Evolutionary conservation across 2,113 vertebrate genomes (phyloP).

Genomic region (Boleophthalmus pectinirostris): DNA sequence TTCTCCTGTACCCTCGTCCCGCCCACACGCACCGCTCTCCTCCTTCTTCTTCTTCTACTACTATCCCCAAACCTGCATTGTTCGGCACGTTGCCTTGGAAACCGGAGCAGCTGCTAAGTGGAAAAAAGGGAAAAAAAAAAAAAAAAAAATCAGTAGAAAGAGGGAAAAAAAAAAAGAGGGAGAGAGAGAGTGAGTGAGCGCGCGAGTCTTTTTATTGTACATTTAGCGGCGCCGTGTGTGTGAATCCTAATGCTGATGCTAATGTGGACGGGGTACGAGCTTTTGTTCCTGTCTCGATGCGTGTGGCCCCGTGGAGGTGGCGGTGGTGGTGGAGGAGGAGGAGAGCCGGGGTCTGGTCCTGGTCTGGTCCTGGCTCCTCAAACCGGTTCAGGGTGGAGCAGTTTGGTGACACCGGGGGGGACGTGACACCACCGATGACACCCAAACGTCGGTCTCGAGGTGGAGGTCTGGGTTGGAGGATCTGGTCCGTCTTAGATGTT

Average conservation of each 20-base stretch:
- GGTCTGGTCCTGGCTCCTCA: slow-evolving; percentile 74
- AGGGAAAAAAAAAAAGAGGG: no score
- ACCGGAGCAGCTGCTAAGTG: slow-evolving; percentile 92
- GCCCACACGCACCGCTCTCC: slow-evolving; percentile 53
- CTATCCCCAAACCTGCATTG: slow-evolving; percentile 77
- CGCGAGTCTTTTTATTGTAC: slow-evolving; percentile 75
- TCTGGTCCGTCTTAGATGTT: no score
- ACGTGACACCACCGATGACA: slow-evolving; percentile 71
- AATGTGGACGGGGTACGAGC: slow-evolving; percentile 54
- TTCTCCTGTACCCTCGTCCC: slow-evolving; percentile 57
- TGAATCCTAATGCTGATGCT: slow-evolving; percentile 72
- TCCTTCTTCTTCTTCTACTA: slow-evolving; percentile 50
- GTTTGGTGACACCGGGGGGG: slow-evolving; percentile 88
- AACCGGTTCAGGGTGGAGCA: slow-evolving; percentile 76
- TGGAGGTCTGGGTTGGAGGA: no score
- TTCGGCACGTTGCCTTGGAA: slow-evolving; percentile 85
- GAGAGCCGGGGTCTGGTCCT: slow-evolving; percentile 47
- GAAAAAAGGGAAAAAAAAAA: slow-evolving; percentile 75
- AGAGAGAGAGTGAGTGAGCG: slow-evolving; percentile 68
- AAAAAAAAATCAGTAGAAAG: slow-evolving; percentile 17
- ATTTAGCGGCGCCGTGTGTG: slow-evolving; percentile 69
- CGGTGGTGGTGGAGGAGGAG: slow-evolving; percentile 20
- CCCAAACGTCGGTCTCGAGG: no score
- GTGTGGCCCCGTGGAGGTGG: no score
- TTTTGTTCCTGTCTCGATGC: slow-evolving; percentile 76